phyloP scores from a whole-genome alignment of 2,888 invertebrate genomes.

The Lepidocyrtinus sp. region DNA sequence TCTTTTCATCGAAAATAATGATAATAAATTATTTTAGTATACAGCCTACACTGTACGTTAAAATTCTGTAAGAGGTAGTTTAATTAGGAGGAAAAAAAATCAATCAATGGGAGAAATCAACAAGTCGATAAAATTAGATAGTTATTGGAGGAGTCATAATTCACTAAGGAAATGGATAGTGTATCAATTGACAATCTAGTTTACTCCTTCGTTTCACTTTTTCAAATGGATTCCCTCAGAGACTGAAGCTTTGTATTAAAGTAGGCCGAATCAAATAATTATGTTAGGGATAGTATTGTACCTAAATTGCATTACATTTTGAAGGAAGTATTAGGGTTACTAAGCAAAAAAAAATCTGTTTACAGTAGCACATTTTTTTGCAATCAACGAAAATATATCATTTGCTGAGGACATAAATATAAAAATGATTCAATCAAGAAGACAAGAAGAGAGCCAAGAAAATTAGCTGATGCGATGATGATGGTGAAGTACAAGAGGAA shows the following conservation, averaged over 20 bases:
- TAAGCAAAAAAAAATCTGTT: not conserved
- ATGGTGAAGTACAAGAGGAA: no score
- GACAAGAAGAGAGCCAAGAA: no score
- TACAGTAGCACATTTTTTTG: slow-evolving; percentile 1
- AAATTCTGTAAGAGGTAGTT: not conserved
- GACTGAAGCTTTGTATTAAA: not conserved
- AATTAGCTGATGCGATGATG: not conserved
- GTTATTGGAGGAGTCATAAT: not conserved
- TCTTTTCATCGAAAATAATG: not conserved
- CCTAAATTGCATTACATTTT: no score
- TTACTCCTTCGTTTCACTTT: not conserved
- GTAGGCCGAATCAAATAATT: not conserved
- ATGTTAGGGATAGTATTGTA: no score
- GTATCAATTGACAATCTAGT: not conserved
- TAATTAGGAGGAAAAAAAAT: not conserved
- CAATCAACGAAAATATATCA: slow-evolving; percentile 13
- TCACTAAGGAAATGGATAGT: not conserved
- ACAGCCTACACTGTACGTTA: not conserved
- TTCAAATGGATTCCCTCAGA: not conserved
- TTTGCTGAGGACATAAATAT: not conserved
- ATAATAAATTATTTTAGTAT: not conserved
- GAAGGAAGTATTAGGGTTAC: no score
- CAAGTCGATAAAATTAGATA: not conserved
- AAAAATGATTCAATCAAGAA: slow-evolving; percentile 13
- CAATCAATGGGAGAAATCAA: not conserved